Base-by-base conservation (phyloP, 2,113 vertebrate species). In the Ornithorhynchus anatinus region DNA sequence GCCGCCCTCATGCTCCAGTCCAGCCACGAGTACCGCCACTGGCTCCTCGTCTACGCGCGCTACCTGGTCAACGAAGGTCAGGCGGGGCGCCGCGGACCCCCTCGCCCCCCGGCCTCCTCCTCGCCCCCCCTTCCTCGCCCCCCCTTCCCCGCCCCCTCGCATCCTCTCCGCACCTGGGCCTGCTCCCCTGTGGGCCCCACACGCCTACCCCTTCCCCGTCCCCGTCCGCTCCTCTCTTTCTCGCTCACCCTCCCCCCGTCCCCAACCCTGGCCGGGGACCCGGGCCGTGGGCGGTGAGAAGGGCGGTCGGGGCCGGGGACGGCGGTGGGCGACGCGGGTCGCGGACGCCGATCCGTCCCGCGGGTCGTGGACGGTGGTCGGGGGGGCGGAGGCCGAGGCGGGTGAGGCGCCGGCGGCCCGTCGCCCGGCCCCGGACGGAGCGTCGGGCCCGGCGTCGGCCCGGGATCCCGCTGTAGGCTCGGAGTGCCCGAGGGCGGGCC, bases 51-150 rank as follows among this genome's bases (percentile, higher is more conserved):
- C 90, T 99, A 99, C 82, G 94, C 97, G 54, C 95, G 97, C 53
- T 99, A 97, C 91, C 95, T 99, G 2, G 98, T 98, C 72, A 98
- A 96, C n/a, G 97, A 99, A 95, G 98, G 98, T 99, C 78, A 93
- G 92, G 11, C 36, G 35, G 47, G 37, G 7, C n/a, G 17, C 31
- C 38, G 2, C 14, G 33, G 13, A 0, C 16, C 50, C 14, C 36
- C 59, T 40, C 44, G 39, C 59, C 60, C 33, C 51, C 59, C 61
- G 40, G 12, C 9, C 20, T 54, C 45, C 32, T 51, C 29, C 23
- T 3, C 61, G 29, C 47, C 1, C 1, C 23, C 73, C 40, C 59
- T 1, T 29, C 50, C 31, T 1, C 9, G 20, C 2, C 17, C 8
- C 22, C 40, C 29, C n/a, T 6, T 5, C 39, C 59, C 11, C 22